Evolutionary conservation across 1,140 invertebrate species (phyloP), one percentile per base, ranked within the genome.

Genomic region (Listronotus bonariensis): DNA sequence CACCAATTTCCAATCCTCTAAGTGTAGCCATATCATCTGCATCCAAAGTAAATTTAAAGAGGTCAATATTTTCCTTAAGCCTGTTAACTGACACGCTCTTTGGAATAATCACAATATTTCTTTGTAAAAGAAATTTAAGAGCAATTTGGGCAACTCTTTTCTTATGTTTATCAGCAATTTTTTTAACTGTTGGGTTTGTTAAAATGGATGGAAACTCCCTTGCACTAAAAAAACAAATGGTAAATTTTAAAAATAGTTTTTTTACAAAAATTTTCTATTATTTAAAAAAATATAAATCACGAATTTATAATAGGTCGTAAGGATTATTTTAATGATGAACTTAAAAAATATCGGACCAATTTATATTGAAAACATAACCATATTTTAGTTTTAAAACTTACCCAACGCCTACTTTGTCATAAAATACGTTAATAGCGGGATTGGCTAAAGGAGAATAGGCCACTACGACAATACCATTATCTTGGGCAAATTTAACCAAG

Each of bases 361-460:
- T 26, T 1, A 5, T 3, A 26, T 1, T 26, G 20, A 26, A n/a
- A n/a, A n/a, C n/a, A n/a, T n/a, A n/a, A n/a, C n/a, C n/a, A n/a
- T 3, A 20, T 52, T 10, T 12, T 15, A n/a, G 4, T 26, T 26
- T 26, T 5, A 26, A 26, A 26, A 58, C 67, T 69, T 68, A 78
- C 57, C 76, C 72, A 6, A 76, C 58, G 14, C 78, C 80, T 11
- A 78, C 69, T 12, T 67, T 72, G 45, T 76, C 74, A 46, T 84
- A 76, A n/a, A 80, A 75, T 66, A 80, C 76, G 34, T 80, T 80
- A 26, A 84, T 80, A 1, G 85, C 89, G 61, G 85, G 86, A 6
- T 87, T 88, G 0, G 89, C 93, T 3, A 97, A 76, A 2, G 93
- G 92, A 26, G 89, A 88, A 74, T 95, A 97, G 0, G 89, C 92